Percentiles rank a stretch among this genome's conserved stretches.
These are phyloP conservation scores for Callimorpha dominula DNA, from an alignment of 2,888 invertebrate species.

Conservation along the genomic window DNA sequence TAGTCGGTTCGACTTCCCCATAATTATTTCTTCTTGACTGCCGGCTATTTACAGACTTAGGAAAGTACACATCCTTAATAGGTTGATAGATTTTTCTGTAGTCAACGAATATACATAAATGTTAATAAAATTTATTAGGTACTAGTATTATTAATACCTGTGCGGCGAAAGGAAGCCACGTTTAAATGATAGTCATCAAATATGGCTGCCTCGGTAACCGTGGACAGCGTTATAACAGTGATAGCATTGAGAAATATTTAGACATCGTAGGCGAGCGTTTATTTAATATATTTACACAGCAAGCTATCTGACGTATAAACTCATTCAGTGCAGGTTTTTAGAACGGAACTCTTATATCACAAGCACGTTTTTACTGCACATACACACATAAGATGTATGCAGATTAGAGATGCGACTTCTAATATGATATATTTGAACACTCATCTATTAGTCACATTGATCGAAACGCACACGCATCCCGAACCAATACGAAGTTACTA, in stretches of 20 bases:
- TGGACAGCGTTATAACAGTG: slow-evolving; percentile 14
- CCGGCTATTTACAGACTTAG: too few relatives aligned
- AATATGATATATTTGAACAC: too few relatives aligned
- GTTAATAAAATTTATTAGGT: background rate
- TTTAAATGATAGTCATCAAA: slow-evolving; percentile 22
- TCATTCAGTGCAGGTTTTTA: slow-evolving; percentile 19
- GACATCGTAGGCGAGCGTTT: slow-evolving; percentile 14
- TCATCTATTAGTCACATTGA: too few relatives aligned
- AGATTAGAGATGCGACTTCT: background rate
- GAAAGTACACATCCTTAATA: too few relatives aligned
- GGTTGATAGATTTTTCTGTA: too few relatives aligned
- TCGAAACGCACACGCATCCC: too few relatives aligned
- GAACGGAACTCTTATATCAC: slow-evolving; percentile 19
- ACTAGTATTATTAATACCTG: slow-evolving; percentile 6
- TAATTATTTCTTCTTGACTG: too few relatives aligned
- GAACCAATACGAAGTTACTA: too few relatives aligned
- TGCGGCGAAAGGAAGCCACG: slow-evolving; percentile 3
- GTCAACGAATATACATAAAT: too few relatives aligned
- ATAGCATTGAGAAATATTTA: slow-evolving; percentile 26
- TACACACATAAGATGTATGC: background rate
- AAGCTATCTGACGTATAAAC: slow-evolving; percentile 14
- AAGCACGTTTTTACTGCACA: slow-evolving; percentile 3
- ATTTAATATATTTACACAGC: slow-evolving; percentile 19
- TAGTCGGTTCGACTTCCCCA: too few relatives aligned
- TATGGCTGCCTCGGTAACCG: slow-evolving; percentile 4